Conservation (phyloP, 2,888 invertebrate genomes). For the Pheosia tremula region DNA sequence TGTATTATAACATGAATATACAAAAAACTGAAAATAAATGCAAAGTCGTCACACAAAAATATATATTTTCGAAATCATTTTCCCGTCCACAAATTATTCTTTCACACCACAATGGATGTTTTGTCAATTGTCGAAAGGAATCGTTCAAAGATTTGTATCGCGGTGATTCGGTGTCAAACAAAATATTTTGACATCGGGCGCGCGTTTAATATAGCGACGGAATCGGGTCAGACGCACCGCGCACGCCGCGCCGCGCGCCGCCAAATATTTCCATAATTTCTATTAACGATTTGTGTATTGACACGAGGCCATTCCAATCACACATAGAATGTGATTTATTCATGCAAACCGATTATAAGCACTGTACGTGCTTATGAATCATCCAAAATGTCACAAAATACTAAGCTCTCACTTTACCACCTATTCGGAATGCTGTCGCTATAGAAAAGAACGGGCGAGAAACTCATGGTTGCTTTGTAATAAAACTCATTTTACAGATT, state of each 20-base stretch:
- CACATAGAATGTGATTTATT: too few species aligned
- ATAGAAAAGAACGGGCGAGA: too few species aligned
- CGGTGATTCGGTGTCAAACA: background rate
- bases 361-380: too few species aligned
- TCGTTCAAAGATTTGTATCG: background rate
- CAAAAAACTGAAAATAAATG: background rate
- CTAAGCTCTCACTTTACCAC: too few species aligned
- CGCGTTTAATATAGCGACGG: slow-evolving; percentile 5
- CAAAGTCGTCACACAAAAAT: background rate
- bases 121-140: slow-evolving; percentile 1
- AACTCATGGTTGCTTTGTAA: too few species aligned
- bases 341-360: too few species aligned
- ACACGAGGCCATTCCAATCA: background rate
- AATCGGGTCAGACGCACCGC: background rate
- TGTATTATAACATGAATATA: too few species aligned
- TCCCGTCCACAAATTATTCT: background rate
- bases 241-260: background rate
- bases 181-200: background rate
- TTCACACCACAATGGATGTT: background rate
- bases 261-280: background rate
- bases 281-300: background rate
- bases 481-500: too few species aligned
- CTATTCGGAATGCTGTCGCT: too few species aligned
- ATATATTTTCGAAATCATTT: background rate
- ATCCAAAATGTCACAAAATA: too few species aligned